Evolutionary conservation across 2,797 vertebrate genomes (phyloP).

Genomic region (Enteromius trimaculatus): DNA sequence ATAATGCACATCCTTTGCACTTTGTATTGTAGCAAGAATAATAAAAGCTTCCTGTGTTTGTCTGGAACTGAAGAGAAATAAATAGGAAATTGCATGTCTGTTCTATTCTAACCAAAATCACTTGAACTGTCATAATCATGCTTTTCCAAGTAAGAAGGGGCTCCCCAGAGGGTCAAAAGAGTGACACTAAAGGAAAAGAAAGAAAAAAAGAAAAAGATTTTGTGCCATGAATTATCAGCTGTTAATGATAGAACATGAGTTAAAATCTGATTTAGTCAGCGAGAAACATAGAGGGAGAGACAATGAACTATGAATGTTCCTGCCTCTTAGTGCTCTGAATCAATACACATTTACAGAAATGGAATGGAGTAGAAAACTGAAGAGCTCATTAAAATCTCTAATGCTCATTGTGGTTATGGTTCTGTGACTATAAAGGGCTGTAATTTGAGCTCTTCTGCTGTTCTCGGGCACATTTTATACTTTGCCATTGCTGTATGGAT

Average conservation of each 20-base stretch:
- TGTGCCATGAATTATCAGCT: not conserved
- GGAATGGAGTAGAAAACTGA: constrained; percentile 37
- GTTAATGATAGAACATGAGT: not conserved
- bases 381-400: constrained; percentile 48
- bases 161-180: not conserved
- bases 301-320: constrained; percentile 37
- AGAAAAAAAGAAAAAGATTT: not conserved
- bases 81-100: not conserved
- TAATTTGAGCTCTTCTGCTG: constrained; percentile 4
- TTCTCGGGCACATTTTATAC: not conserved
- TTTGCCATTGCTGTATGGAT: not conserved
- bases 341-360: constrained; percentile 47
- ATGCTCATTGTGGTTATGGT: constrained; percentile 13
- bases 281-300: not conserved
- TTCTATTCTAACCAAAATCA: not conserved
- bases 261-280: not conserved
- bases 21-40: not conserved
- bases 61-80: not conserved
- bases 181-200: not conserved
- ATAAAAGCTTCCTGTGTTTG: not conserved
- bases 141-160: not conserved
- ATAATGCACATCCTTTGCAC: not conserved
- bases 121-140: not conserved
- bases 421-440: not conserved
- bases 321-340: constrained; percentile 41